Conservation (phyloP, 1,140 invertebrate species). For the Bombus waltoni region DNA sequence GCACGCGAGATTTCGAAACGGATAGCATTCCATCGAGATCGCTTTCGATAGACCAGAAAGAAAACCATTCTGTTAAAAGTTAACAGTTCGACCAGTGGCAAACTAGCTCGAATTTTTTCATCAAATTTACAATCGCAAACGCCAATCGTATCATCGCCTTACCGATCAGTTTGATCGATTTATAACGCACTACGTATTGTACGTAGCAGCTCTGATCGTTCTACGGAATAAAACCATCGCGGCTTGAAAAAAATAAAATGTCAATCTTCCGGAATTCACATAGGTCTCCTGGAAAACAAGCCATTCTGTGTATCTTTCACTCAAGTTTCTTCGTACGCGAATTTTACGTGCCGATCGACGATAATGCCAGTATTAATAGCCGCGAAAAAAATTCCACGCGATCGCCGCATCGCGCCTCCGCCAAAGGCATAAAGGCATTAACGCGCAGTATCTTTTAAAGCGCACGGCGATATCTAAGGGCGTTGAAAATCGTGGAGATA, state of each 20-base stretch:
- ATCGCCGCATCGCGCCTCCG: background rate
- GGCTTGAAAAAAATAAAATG: no score
- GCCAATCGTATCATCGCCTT: no score
- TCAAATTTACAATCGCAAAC: no score
- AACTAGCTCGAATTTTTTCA: no score
- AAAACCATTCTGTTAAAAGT: background rate
- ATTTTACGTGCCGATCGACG: background rate
- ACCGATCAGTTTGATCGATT: no score
- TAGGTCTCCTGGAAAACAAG: no score
- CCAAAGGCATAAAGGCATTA: slow-evolving; percentile 24
- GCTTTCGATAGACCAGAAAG: background rate
- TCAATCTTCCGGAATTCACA: no score
- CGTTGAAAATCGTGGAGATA: slow-evolving; percentile 15
- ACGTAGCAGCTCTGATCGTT: no score
- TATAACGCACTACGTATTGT: no score
- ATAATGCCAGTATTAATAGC: background rate
- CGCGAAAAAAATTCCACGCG: background rate
- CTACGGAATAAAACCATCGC: no score
- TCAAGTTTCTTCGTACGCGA: background rate
- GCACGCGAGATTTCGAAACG: background rate
- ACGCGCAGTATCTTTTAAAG: slow-evolving; percentile 1
- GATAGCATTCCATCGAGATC: background rate
- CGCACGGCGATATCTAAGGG: background rate
- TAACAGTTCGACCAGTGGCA: background rate
- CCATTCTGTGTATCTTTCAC: no score